Evolutionary conservation across 2,888 invertebrate genomes (phyloP).

Genomic region (Actias luna): DNA sequence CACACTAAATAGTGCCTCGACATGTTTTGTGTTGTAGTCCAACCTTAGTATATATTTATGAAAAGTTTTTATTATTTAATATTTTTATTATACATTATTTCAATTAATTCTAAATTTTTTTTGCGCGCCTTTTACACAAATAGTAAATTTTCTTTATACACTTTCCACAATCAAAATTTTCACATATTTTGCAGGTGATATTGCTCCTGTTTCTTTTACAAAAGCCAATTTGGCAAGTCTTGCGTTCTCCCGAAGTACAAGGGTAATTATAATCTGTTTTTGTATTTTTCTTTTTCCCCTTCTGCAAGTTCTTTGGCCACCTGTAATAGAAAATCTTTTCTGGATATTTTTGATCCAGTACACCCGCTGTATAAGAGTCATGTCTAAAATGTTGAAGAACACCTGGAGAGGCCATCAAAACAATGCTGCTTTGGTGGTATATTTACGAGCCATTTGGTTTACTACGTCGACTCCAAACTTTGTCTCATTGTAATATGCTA

Average conservation of each 20-base stretch:
- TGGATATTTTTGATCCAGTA: not conserved
- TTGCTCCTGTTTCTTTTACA: not conserved
- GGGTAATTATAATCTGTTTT: not conserved
- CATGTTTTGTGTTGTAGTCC: too few relatives aligned
- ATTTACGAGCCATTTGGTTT: not conserved
- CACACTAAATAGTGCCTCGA: too few relatives aligned
- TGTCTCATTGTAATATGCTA: too few relatives aligned
- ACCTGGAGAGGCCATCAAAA: not conserved
- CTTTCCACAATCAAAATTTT: not conserved
- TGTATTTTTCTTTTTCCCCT: not conserved
- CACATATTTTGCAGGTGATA: not conserved
- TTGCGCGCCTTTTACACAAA: not conserved
- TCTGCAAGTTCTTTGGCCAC: too few relatives aligned
- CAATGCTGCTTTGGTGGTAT: not conserved
- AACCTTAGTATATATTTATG: too few relatives aligned
- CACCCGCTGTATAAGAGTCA: not conserved
- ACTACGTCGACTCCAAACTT: too few relatives aligned
- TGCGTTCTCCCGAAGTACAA: not conserved
- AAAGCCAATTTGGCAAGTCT: conserved; percentile 1
- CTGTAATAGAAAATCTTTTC: conserved; percentile 1
- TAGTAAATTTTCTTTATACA: not conserved
- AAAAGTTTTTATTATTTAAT: too few relatives aligned
- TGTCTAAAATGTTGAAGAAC: not conserved
- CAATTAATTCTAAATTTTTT: too few relatives aligned
- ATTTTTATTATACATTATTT: too few relatives aligned